Evolutionary conservation across 2,888 invertebrate species (phyloP).

Genomic region (Brachynemurus nebulosus): DNA sequence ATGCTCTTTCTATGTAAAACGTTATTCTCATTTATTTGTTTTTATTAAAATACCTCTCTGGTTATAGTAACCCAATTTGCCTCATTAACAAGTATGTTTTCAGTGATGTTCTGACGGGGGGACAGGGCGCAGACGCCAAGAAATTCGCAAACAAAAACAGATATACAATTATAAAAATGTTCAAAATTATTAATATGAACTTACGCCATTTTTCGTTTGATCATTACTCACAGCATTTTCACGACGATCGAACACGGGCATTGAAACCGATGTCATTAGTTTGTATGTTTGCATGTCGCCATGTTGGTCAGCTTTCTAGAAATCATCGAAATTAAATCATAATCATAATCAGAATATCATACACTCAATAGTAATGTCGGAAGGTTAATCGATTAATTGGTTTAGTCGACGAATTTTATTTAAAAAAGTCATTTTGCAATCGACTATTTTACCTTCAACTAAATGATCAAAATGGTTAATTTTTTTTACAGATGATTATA

Average conservation of each 20-base stretch:
- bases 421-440: too few relatives aligned
- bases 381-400: too few relatives aligned
- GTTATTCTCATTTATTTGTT: slow-evolving; percentile 8
- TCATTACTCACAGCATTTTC: slow-evolving; percentile 60
- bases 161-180: slow-evolving; percentile 6
- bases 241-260: slow-evolving; percentile 83
- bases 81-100: slow-evolving; percentile 90
- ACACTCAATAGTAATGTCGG: too few relatives aligned
- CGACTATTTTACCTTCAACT: too few relatives aligned
- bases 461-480: too few relatives aligned
- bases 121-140: background rate
- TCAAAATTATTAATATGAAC: background rate
- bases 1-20: background rate
- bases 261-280: slow-evolving; percentile 84
- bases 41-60: slow-evolving; percentile 69
- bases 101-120: slow-evolving; percentile 75
- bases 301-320: slow-evolving; percentile 45
- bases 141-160: slow-evolving; percentile 8
- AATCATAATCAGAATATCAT: too few relatives aligned
- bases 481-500: too few relatives aligned
- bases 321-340: slow-evolving; percentile 9
- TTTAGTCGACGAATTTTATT: too few relatives aligned
- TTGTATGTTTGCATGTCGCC: slow-evolving; percentile 54
- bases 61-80: slow-evolving; percentile 86
- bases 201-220: slow-evolving; percentile 7